These are phyloP conservation scores for Yponomeuta cagnagella DNA, from an alignment of 2,888 invertebrate genomes.

Conservation along the genomic window DNA sequence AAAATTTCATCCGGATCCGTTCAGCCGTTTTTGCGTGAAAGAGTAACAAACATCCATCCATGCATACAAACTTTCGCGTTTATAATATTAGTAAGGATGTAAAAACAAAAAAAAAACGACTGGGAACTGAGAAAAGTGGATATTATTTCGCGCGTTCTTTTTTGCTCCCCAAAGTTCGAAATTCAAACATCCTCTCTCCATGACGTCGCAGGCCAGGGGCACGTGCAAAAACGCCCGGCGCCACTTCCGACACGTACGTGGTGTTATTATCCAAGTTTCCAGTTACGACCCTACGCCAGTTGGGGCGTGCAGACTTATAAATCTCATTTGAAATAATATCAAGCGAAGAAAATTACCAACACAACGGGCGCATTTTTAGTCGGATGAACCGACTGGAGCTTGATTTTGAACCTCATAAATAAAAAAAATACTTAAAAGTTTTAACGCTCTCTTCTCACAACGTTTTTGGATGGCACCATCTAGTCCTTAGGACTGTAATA, in stretches of 20 bases:
- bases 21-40: no score
- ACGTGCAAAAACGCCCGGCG: background rate
- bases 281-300: constrained; percentile 13
- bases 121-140: no score
- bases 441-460: no score
- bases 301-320: constrained; percentile 34
- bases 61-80: no score
- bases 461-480: no score
- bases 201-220: background rate
- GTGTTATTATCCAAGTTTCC: constrained; percentile 18
- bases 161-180: background rate
- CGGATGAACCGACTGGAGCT: background rate
- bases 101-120: no score
- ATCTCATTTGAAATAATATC: constrained; percentile 34
- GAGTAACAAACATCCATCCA: no score
- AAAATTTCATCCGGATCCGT: no score
- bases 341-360: constrained; percentile 26
- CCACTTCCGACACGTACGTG: background rate
- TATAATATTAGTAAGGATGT: no score
- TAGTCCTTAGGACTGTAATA: no score
- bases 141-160: background rate
- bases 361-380: background rate
- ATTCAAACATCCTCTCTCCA: background rate
- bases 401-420: background rate
- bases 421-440: background rate